Evolutionary conservation across 2,888 invertebrate species (phyloP), one percentile per base, ranked within the genome.

Genomic region (Apodemia hepburni): DNA sequence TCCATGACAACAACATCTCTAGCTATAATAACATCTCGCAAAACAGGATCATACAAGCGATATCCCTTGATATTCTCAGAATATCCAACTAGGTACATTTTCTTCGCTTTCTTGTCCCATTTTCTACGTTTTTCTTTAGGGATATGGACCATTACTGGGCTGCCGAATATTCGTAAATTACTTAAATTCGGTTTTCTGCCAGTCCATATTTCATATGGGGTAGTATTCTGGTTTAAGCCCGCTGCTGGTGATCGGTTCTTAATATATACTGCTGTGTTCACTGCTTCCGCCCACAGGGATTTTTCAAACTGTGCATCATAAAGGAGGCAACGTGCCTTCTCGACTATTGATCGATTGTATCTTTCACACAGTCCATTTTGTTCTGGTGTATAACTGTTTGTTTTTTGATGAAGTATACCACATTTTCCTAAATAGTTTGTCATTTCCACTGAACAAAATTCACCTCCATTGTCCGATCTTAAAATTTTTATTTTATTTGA

Each of bases 1-100:
- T 71, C 69, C 67, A 69, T 70, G 15, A 71, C 22, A 8, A 58
- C 54, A 35, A 64, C 64, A 27, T 69, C 64, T 11, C 49, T n/a
- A 69, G 69, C 59, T 59, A 51, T 68, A 62, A 60, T 71, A 66
- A 15, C 68, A 68, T 59, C 66, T 67, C 9, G 65, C 60, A 60
- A 64, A 60, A 57, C 68, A 61, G 49, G 69, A 64, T 74, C 59
- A 61, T 70, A 74, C 1, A 74, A 11, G 0, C 72, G 29, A 59
- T 72, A 73, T 0, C 74, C 73, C 49, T 74, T 75, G 0, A 65
- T 42, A 66, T 71, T 67, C 0, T 73, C 71, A 2, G 71, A 42
- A 60, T 67, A 74, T 1, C 71, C 73, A 59, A 73, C 68, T 15
- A 72, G 63, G n/a, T 59, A 58, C 45, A 60, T 27, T 60, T 69